Percentiles rank a stretch among this genome's conserved stretches.
Evolutionary conservation across 2,888 invertebrate species (phyloP).

Genomic region (Podabrus alpinus): DNA sequence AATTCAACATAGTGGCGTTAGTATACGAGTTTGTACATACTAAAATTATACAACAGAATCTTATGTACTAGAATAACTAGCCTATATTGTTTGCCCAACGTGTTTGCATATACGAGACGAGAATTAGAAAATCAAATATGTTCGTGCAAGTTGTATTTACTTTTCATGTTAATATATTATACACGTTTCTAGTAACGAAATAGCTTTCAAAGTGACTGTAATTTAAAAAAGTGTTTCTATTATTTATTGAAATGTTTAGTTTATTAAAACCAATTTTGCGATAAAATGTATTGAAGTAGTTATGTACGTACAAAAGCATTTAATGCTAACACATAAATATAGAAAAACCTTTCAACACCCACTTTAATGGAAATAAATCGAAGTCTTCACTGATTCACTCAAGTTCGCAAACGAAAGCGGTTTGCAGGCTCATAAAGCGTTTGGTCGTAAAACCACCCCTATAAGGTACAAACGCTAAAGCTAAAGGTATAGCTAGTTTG

Average conservation of each 20-base stretch:
- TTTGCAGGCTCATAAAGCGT: conserved; percentile 35
- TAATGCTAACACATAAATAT: conserved; percentile 7
- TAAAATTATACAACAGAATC: conserved; percentile 9
- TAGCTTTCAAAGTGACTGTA: not conserved
- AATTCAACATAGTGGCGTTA: not conserved
- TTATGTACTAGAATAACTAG: conserved; percentile 19
- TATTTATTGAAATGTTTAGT: not conserved
- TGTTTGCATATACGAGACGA: conserved; percentile 23
- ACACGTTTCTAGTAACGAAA: not conserved
- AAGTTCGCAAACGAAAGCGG: conserved; percentile 30
- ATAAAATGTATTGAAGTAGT: not conserved
- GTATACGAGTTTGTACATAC: not conserved
- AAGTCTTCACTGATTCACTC: conserved; percentile 32
- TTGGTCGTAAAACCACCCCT: conserved; percentile 34
- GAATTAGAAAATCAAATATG: conserved; percentile 28
- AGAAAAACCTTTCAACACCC: conserved; percentile 23
- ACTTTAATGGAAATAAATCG: conserved; percentile 30
- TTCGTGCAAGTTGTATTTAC: conserved; percentile 20
- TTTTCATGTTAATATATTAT: conserved; percentile 1
- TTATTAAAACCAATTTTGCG: not conserved
- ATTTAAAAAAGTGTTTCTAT: not conserved
- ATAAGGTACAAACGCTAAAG: conserved; percentile 21
- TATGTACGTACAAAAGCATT: not conserved
- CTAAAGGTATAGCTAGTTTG: conserved; percentile 21
- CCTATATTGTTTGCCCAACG: conserved; percentile 21